Conservation (phyloP, 2,888 invertebrate genomes). For the Drosophila anomelani region DNA sequence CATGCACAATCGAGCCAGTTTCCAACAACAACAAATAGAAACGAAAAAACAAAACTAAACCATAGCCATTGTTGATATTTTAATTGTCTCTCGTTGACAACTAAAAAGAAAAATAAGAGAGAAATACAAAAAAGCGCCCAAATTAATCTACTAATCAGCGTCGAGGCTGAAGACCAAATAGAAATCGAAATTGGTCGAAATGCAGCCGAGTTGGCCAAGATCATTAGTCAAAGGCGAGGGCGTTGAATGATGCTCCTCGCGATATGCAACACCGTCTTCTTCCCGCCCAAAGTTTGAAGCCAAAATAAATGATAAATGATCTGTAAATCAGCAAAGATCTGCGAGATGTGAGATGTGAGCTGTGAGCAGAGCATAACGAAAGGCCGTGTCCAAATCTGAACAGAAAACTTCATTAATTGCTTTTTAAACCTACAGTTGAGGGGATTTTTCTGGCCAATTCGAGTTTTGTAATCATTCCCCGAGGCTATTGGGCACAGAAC, state of each 20-base stretch:
- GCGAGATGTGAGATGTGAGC: conserved; percentile 5
- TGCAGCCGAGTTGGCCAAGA: conserved; percentile 25
- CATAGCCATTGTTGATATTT: conserved; percentile 63
- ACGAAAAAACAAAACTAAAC: not conserved
- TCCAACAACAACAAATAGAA: not conserved
- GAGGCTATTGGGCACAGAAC: conserved; percentile 10
- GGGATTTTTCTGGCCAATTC: conserved; percentile 11
- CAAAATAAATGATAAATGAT: conserved; percentile 36
- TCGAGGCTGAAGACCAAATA: conserved; percentile 57
- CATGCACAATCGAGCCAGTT: conserved; percentile 42
- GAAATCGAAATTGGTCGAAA: conserved; percentile 24
- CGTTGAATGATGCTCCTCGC: conserved; percentile 52
- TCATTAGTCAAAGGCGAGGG: conserved; percentile 67
- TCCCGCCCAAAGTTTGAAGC: not conserved
- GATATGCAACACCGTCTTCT: conserved; percentile 1
- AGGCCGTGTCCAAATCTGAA: conserved; percentile 16
- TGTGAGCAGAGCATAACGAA: conserved; percentile 45
- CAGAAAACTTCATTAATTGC: conserved; percentile 9
- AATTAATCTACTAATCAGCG: conserved; percentile 74
- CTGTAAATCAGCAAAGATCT: conserved; percentile 25
- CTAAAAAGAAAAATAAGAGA: conserved; percentile 20
- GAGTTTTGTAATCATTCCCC: conserved; percentile 1
- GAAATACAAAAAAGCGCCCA: conserved; percentile 11
- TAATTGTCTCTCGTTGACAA: conserved; percentile 76
- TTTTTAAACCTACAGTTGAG: not conserved